Base-by-base conservation (phyloP, 2,888 invertebrate species). In the Tetanocera ferruginea region DNA sequence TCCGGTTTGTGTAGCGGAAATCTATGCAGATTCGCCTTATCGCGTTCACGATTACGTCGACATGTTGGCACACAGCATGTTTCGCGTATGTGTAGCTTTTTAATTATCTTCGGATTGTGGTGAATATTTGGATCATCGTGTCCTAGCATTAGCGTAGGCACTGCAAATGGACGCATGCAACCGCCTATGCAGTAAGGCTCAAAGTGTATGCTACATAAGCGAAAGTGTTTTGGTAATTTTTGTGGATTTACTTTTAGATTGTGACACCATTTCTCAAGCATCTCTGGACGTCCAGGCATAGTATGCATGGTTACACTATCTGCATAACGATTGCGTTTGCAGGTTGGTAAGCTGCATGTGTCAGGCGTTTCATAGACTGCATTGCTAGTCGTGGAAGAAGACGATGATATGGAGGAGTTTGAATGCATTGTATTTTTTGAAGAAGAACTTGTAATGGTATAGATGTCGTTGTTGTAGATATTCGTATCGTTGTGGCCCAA, bases 101-200 rank as follows among this genome's bases (percentile, higher is more conserved):
- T 87, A 6, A 87, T 87, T 19, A 88, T 88, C 76, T 88, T 88
- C 8, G 87, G 87, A 82, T 87, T 87, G 8, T 84, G 85, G 76
- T 85, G 85, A 4, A 87, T 87, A 71, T 88, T 85, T 4, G 84
- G 81, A 67, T 87, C 87, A 11, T 88, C 86, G 70, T 87, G 87
- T 0, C 87, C 87, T 78, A 87, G 60, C 3, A 86, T 82, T 6
- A 87, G 73, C 0, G 87, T 87, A 64, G 87, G 87, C 76, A 87
- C 88, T 1, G 87, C 87, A 79, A 87, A 87, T 0, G 87, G 87
- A 51, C 87, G 87, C 87, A 87, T 87, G 55, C 87, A 87, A 9
- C 87, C 87, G 6, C 87, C 87, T 78, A 87, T 87, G 80, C 87
- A 87, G 37, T 87, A 88, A 8, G 87, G 81, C 69, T 87, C 87